Conservation (phyloP, 2,797 vertebrate species). For the Echeneis naucrates region DNA sequence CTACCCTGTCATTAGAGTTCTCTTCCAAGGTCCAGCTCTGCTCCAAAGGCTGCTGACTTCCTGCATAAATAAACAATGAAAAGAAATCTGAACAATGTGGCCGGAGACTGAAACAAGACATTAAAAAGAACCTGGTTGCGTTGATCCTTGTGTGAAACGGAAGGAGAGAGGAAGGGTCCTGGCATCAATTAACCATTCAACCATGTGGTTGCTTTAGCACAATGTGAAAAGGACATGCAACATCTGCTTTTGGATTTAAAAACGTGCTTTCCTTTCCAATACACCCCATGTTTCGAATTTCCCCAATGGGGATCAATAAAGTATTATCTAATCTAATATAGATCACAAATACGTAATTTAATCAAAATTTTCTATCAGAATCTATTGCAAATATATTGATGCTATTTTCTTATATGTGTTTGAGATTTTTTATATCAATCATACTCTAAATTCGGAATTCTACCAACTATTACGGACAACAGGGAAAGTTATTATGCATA, state of each 20-base stretch:
- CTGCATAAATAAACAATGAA: slow-evolving; percentile 59
- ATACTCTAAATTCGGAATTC: neutral
- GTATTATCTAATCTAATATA: too few relatives aligned
- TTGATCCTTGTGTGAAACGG: neutral
- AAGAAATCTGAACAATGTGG: slow-evolving; percentile 29
- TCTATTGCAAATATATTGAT: neutral
- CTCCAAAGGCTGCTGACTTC: slow-evolving; percentile 56
- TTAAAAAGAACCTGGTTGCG: neutral
- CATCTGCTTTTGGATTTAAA: neutral
- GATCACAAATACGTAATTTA: neutral
- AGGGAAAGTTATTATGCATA: neutral
- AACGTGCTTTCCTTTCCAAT: neutral
- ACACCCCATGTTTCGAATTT: too few relatives aligned
- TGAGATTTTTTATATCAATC: neutral
- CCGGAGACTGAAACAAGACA: slow-evolving; percentile 23
- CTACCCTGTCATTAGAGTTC: slow-evolving; percentile 58
- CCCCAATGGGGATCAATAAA: too few relatives aligned
- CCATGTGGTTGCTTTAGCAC: neutral
- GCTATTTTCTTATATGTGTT: neutral
- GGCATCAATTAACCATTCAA: slow-evolving; percentile 25
- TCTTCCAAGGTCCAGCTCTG: slow-evolving; percentile 65
- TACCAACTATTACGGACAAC: neutral
- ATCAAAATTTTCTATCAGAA: neutral
- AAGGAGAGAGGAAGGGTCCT: neutral
- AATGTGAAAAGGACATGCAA: slow-evolving; percentile 6